Evolutionary conservation across 2,113 vertebrate species (phyloP).

Genomic region (Tonatia bakeri): DNA sequence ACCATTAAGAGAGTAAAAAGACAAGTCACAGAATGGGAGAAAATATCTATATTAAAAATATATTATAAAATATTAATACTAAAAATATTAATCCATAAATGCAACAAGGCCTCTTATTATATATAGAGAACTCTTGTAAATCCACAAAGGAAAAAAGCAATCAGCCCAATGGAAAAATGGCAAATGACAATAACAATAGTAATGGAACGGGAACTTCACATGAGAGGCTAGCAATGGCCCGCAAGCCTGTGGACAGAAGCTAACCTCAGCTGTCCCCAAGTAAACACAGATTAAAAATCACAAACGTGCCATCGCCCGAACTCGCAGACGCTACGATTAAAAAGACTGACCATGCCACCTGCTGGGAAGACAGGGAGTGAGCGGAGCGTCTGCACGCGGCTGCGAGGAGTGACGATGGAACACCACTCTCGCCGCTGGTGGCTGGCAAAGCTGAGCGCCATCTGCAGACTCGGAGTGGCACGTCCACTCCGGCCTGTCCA

Average conservation of each 20-base stretch:
- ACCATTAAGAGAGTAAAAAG: neutral
- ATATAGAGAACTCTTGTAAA: neutral
- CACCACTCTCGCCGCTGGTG: neutral
- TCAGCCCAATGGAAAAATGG: neutral
- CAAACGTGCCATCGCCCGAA: neutral
- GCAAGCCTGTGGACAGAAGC: neutral
- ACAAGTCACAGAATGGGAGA: neutral
- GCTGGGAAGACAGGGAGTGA: neutral
- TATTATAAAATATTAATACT: too few relatives aligned
- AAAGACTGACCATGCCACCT: neutral
- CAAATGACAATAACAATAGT: neutral
- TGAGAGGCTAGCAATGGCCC: neutral
- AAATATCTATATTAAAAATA: neutral
- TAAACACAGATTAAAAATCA: neutral
- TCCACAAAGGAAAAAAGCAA: neutral
- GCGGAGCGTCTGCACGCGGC: fast-evolving
- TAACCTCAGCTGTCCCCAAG: neutral
- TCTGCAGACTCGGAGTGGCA: neutral
- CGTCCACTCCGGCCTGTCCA: fast-evolving
- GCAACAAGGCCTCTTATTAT: neutral
- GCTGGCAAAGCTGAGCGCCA: neutral
- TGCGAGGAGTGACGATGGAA: fast-evolving
- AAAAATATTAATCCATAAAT: neutral
- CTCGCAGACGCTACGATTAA: neutral
- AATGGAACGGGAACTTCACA: neutral